Percentiles rank a stretch among this genome's conserved stretches.
Conservation (phyloP, 2,113 vertebrate genomes). For the Todiramphus saurophagus region DNA sequence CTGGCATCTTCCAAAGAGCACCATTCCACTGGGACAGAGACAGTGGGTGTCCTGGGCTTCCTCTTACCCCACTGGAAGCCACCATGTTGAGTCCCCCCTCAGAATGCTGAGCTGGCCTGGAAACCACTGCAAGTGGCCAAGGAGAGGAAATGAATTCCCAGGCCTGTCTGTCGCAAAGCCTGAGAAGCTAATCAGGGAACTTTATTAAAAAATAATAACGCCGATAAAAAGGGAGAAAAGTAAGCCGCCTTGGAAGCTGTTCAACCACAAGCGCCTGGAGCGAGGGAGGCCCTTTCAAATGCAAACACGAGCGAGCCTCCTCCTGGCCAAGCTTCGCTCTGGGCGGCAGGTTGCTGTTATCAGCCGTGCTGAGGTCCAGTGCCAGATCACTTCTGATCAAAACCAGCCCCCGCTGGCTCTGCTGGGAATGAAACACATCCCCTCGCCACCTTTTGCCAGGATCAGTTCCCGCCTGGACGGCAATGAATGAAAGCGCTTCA, state of each 20-base stretch:
- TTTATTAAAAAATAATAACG: conserved; percentile 65
- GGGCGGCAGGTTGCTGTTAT: background rate
- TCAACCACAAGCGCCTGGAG: background rate
- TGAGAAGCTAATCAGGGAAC: conserved; percentile 49
- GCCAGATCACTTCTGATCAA: conserved; percentile 34
- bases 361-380: background rate
- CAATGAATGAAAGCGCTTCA: conserved; percentile 30
- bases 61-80: background rate
- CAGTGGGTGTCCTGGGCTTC: background rate
- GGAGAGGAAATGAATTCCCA: conserved; percentile 58
- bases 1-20: background rate
- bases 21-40: background rate
- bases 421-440: conserved; percentile 40
- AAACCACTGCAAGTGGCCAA: background rate
- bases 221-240: conserved; percentile 24
- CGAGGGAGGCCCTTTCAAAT: conserved; percentile 18
- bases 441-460: background rate
- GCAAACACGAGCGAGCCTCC: background rate
- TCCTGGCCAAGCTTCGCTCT: fast-evolving
- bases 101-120: background rate
- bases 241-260: background rate
- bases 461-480: background rate
- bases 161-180: background rate
- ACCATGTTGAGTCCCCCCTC: fast-evolving
- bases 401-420: background rate